phyloP scores from a whole-genome alignment of 2,113 vertebrate species.

The Mobula birostris region DNA sequence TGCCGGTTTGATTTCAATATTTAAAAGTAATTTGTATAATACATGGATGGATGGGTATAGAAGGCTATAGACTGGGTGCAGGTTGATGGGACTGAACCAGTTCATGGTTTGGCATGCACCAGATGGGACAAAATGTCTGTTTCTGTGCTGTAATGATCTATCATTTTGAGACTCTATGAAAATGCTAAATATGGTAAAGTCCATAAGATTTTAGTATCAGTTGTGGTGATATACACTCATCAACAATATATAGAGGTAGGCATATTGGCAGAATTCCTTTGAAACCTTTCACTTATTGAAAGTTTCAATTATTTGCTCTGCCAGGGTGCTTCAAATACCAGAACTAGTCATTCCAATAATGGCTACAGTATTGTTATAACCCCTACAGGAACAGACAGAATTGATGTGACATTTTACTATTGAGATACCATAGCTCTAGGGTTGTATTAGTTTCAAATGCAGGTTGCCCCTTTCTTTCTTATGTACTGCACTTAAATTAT shows the following conservation, averaged over 20 bases:
- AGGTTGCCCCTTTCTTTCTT: background rate
- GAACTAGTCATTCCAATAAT: background rate
- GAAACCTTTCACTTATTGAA: background rate
- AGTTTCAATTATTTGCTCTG: background rate
- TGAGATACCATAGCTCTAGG: background rate
- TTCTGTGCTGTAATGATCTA: too few relatives aligned
- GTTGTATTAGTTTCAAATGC: background rate
- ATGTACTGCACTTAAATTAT: background rate
- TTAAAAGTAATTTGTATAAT: too few relatives aligned
- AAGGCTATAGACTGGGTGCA: too few relatives aligned
- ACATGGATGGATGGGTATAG: too few relatives aligned
- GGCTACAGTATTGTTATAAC: background rate
- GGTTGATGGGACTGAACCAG: too few relatives aligned
- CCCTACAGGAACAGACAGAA: background rate
- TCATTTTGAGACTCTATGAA: too few relatives aligned
- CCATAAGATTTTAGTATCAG: background rate
- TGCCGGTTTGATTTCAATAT: too few relatives aligned
- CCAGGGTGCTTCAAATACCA: background rate
- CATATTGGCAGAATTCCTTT: background rate
- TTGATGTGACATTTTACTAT: constrained; percentile 1
- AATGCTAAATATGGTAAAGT: background rate
- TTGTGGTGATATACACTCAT: background rate
- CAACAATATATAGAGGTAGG: background rate
- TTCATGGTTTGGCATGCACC: too few relatives aligned
- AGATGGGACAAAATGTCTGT: too few relatives aligned